Conservation (phyloP, 2,113 vertebrate genomes). For the Prochilodus magdalenae region DNA sequence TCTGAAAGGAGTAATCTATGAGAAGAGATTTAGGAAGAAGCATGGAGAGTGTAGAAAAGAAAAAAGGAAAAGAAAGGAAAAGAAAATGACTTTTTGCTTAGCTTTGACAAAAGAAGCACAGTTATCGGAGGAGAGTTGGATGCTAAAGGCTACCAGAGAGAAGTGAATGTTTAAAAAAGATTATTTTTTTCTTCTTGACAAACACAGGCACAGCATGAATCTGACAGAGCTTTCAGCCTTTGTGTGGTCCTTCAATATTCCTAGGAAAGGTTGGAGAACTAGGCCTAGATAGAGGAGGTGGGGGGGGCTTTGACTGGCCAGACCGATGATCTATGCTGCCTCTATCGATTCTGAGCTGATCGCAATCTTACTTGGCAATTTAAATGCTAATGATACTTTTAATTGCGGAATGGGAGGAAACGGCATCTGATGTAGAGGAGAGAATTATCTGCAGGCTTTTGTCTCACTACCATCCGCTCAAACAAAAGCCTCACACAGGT, state of each 20-base stretch:
- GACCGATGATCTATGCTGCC: conserved; percentile 59
- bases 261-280: neutral
- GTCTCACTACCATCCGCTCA: conserved; percentile 64
- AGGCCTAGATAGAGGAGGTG: neutral
- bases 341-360: conserved; percentile 78
- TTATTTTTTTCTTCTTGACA: neutral
- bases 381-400: conserved; percentile 83
- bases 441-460: conserved; percentile 73
- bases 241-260: neutral
- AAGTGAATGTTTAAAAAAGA: conserved; percentile 41
- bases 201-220: neutral
- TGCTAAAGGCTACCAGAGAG: neutral
- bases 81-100: conserved; percentile 66
- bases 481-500: conserved; percentile 64
- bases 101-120: conserved; percentile 52
- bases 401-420: conserved; percentile 72
- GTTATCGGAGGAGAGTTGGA: conserved; percentile 50
- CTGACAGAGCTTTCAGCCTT: conserved; percentile 6
- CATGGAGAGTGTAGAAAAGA: neutral
- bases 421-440: conserved; percentile 72
- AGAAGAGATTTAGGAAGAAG: conserved; percentile 63
- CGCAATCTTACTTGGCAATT: conserved; percentile 80
- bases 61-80: conserved; percentile 32
- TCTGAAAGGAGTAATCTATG: conserved; percentile 76
- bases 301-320: conserved; percentile 50